phyloP scores from a whole-genome alignment of 92 coral and sea anemone genomes.

The Heteractis magnifica region DNA sequence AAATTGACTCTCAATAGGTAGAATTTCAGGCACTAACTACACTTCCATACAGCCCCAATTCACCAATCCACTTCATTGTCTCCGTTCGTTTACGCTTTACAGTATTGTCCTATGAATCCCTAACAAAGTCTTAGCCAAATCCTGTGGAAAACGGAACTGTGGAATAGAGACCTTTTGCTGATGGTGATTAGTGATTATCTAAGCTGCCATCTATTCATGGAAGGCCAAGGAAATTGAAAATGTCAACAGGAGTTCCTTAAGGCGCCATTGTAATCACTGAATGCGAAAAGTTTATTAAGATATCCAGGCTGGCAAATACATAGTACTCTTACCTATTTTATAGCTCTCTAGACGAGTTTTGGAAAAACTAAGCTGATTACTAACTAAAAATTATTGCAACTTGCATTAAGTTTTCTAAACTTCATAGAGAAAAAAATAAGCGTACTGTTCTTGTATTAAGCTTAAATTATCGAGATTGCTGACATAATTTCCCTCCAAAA shows the following conservation, averaged over 20 bases:
- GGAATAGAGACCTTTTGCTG: background rate
- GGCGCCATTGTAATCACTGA: slow-evolving; percentile 32
- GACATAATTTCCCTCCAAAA: too few relatives aligned
- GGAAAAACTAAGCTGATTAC: background rate
- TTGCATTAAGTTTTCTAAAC: background rate
- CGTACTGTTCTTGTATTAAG: too few relatives aligned
- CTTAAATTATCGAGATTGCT: too few relatives aligned
- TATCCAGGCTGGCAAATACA: slow-evolving; percentile 12
- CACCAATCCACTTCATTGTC: slow-evolving; percentile 18
- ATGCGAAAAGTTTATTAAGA: slow-evolving; percentile 18
- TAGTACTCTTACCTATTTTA: slow-evolving; percentile 10
- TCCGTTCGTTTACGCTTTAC: background rate
- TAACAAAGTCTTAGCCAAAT: background rate
- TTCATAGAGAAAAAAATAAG: too few relatives aligned
- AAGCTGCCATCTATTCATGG: slow-evolving; percentile 21
- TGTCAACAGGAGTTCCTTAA: slow-evolving; percentile 29
- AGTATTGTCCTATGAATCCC: background rate
- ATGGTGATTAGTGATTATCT: slow-evolving; percentile 25
- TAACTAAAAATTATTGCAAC: background rate
- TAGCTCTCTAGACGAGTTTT: background rate
- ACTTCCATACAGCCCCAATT: background rate
- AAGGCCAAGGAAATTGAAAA: slow-evolving; percentile 31
- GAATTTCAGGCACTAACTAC: background rate
- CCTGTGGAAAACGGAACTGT: slow-evolving; percentile 19
- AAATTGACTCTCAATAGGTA: slow-evolving; percentile 18